Percentiles rank a stretch among this genome's conserved stretches.
Evolutionary conservation across 2,113 vertebrate species (phyloP).

Genomic region (Verasper variegatus): DNA sequence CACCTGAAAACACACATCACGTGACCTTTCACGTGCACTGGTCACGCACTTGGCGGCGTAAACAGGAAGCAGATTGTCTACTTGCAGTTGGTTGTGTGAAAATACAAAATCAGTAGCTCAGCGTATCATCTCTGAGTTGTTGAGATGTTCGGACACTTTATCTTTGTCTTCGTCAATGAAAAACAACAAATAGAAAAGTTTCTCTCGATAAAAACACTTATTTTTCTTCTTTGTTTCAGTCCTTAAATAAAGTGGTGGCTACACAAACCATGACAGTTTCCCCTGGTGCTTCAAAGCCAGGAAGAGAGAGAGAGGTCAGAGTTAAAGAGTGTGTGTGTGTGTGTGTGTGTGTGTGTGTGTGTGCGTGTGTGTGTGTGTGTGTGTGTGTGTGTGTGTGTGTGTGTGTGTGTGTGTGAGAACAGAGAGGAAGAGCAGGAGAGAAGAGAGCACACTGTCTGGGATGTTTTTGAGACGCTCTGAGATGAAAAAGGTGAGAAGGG

Average conservation of each 20-base stretch:
- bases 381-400: constrained; percentile 14
- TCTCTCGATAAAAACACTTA: neutral
- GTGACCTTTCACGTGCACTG: too few species aligned
- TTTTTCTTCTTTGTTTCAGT: neutral
- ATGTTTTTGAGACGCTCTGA: constrained; percentile 77
- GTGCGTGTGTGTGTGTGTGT: neutral
- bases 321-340: constrained; percentile 17
- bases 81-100: too few species aligned
- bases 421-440: constrained; percentile 37
- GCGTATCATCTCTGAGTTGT: neutral
- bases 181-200: neutral
- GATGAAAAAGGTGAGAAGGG: constrained; percentile 85
- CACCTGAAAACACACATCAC: too few species aligned
- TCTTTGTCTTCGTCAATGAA: neutral
- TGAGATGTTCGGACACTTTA: too few species aligned
- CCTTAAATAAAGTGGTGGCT: neutral
- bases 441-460: constrained; percentile 68
- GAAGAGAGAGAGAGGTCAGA: neutral
- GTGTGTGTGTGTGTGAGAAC: constrained; percentile 24
- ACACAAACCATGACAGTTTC: neutral
- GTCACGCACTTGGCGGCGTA: too few species aligned
- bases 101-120: too few species aligned
- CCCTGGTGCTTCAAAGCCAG: constrained; percentile 9
- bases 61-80: too few species aligned
- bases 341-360: constrained; percentile 4